These are phyloP conservation scores for Heteromyza rotundicornis DNA, from an alignment of 2,888 invertebrate species.

Conservation along the genomic window DNA sequence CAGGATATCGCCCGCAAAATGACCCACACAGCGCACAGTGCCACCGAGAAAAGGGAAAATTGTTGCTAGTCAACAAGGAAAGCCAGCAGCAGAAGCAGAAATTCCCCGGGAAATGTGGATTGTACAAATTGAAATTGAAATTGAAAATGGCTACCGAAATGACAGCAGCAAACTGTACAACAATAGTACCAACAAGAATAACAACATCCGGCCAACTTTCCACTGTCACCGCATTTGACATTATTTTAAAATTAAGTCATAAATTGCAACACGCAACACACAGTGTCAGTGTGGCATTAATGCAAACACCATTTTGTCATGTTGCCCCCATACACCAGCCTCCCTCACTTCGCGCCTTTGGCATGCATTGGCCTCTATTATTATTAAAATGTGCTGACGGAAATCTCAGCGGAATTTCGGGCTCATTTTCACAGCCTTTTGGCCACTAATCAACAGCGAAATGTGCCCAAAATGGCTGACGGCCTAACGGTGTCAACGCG, in stretches of 20 bases:
- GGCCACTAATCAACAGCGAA: not conserved
- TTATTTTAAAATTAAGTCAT: conserved; percentile 48
- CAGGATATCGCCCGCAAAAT: not conserved
- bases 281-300: not conserved
- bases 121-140: conserved; percentile 40
- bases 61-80: not conserved
- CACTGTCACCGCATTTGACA: conserved; percentile 40
- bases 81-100: conserved; percentile 9
- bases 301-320: too few relatives aligned
- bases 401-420: conserved; percentile 39
- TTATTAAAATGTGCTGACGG: conserved; percentile 33
- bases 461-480: conserved; percentile 37
- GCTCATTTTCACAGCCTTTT: conserved; percentile 26
- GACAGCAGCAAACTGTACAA: not conserved
- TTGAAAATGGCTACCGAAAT: conserved; percentile 34
- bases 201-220: not conserved
- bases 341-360: not conserved
- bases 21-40: not conserved
- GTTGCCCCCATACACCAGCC: not conserved
- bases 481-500: conserved; percentile 13
- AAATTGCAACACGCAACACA: conserved; percentile 27
- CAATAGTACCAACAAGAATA: not conserved
- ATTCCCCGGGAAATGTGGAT: conserved; percentile 22
- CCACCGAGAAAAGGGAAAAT: not conserved
- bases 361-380: not conserved